phyloP scores from a whole-genome alignment of 2,797 vertebrate species.

The Poecilia gillii region DNA sequence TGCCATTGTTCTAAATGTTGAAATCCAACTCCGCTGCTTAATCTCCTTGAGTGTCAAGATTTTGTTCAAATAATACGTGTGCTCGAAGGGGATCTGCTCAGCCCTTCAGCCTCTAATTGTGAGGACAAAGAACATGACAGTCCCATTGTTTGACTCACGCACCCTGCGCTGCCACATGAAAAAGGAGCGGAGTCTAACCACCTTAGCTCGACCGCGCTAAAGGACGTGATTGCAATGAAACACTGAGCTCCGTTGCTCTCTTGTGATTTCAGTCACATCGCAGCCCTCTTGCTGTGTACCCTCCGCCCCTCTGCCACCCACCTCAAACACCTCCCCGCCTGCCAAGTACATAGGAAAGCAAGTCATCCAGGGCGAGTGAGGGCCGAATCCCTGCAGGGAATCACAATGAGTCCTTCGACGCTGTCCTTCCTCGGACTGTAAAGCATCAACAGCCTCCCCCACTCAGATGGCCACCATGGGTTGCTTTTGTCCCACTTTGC shows the following conservation, averaged over 20 bases:
- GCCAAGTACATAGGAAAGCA: constrained; percentile 78
- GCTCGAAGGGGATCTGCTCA: constrained; percentile 41
- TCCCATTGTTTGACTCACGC: constrained; percentile 36
- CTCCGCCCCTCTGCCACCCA: constrained; percentile 43
- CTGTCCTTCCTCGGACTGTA: constrained; percentile 61
- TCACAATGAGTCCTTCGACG: constrained; percentile 75
- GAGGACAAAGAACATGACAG: constrained; percentile 45
- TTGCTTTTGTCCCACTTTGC: constrained; percentile 11
- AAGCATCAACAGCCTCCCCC: constrained; percentile 47
- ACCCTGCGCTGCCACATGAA: constrained; percentile 30
- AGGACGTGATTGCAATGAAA: constrained; percentile 72
- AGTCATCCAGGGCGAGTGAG: constrained; percentile 74
- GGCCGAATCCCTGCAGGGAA: constrained; percentile 75
- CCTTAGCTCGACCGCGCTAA: constrained; percentile 52
- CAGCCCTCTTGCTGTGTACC: constrained; percentile 66
- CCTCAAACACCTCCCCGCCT: constrained; percentile 71
- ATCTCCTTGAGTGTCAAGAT: constrained; percentile 55
- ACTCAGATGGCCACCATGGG: constrained; percentile 25
- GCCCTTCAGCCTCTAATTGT: constrained; percentile 48
- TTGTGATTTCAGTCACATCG: constrained; percentile 83
- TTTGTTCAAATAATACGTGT: constrained; percentile 31
- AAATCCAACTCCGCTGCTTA: constrained; percentile 22
- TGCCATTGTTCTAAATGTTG: constrained; percentile 38
- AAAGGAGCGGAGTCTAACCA: constrained; percentile 44
- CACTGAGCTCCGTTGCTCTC: constrained; percentile 58